Base-by-base conservation (phyloP, 92 coral and sea anemone genomes). In the Zoanthus sansibaricus region DNA sequence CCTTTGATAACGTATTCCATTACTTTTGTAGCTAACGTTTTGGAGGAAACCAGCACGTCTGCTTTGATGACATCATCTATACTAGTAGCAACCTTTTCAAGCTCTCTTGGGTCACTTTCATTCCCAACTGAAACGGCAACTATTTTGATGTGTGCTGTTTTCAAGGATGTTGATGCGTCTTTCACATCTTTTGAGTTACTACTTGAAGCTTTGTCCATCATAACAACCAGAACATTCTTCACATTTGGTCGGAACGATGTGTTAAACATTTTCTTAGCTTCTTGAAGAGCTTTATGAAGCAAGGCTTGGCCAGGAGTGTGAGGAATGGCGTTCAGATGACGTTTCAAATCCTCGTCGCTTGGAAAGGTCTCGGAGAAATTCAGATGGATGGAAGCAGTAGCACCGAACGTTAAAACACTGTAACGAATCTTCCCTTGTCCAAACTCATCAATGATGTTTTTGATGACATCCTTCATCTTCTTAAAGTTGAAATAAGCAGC, bases 321-420 rank as follows among this genome's bases (percentile, higher is more conserved):
- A 3, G 85, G 64, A 13, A 80, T 46, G 55, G 15, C 25, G 17
- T 66, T 54, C 42, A 80, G 47, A 9, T 12, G 21, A 8, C 58
- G 18, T 62, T 66, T 80, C 61, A 80, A 14, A 44, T 25, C 58
- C 59, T 48, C 61, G 13, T 80, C 85, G 67, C 92, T 90, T 17
- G 90, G 90, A 45, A 84, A 90, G 49, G 93, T 82, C 44, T 91
- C 92, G 72, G 87, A 82, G 72, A 96, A 94, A 51, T 79, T 82
- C 70, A 96, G 72, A 31, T 68, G 56, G 16, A 93, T 88, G 12
- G 89, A 87, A 20, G 97, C 94, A n/a, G 82, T 89, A 55, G 89
- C 77, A 33, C 98, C 98, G 87, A 93, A 96, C 15, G 89, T 89
- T 13, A 96, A 73, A 49, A 96, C 91, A 25, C 95, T 98, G 70